Percentiles rank a stretch among this genome's conserved stretches.
Evolutionary conservation across 1,140 invertebrate genomes (phyloP).

Genomic region (Cyclargus thomasi): DNA sequence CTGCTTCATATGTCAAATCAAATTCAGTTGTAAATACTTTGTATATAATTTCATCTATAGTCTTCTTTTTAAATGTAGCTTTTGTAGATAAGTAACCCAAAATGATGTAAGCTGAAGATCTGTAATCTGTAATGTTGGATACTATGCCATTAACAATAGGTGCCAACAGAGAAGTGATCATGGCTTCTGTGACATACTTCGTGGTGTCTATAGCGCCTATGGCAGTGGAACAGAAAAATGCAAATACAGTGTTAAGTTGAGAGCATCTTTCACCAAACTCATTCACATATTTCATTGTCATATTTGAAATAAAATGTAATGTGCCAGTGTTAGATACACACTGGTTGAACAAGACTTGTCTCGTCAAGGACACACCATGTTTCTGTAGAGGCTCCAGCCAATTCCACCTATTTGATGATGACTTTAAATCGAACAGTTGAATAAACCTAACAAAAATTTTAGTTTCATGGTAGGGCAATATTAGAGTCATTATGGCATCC

Average conservation of each 20-base stretch:
- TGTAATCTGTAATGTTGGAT: constrained; percentile 81
- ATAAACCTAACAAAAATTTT: constrained; percentile 90
- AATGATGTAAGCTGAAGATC: constrained; percentile 84
- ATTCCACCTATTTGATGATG: constrained; percentile 81
- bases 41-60: constrained; percentile 78
- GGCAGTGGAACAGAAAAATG: constrained; percentile 85
- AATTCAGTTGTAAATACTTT: constrained; percentile 77
- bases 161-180: constrained; percentile 82
- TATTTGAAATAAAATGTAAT: constrained; percentile 84
- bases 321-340: constrained; percentile 81
- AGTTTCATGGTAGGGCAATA: constrained; percentile 94
- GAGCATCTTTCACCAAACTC: constrained; percentile 77
- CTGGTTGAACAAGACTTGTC: constrained; percentile 83
- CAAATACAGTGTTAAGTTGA: constrained; percentile 81
- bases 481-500: constrained; percentile 85
- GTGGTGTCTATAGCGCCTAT: constrained; percentile 80
- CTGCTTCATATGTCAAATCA: constrained; percentile 73
- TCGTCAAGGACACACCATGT: constrained; percentile 81
- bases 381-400: constrained; percentile 87
- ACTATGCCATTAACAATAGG: constrained; percentile 81
- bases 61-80: constrained; percentile 76
- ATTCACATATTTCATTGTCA: constrained; percentile 80
- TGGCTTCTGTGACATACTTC: constrained; percentile 78
- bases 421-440: constrained; percentile 83
- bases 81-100: constrained; percentile 81